Conservation (phyloP, 2,113 vertebrate genomes). For the Prionailurus bengalensis region DNA sequence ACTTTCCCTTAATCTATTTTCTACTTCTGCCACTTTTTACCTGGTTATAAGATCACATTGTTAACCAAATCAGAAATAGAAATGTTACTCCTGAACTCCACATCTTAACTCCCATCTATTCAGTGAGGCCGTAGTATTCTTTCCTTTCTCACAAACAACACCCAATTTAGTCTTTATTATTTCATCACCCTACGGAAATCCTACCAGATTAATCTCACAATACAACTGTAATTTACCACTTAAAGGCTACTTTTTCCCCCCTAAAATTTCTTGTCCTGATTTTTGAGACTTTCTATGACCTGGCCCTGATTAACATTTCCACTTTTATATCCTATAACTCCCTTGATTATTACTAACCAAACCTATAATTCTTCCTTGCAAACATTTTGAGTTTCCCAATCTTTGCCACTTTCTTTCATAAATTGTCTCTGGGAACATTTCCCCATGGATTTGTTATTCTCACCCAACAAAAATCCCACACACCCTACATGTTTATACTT, state of each 20-base stretch:
- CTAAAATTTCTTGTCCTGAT: not conserved
- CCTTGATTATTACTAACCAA: not conserved
- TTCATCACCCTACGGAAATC: not conserved
- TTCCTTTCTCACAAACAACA: not conserved
- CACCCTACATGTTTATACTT: not conserved
- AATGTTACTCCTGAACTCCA: not conserved
- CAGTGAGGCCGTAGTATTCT: not conserved
- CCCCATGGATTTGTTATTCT: not conserved
- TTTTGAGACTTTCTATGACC: not conserved
- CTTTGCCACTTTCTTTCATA: not conserved
- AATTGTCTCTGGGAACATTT: not conserved
- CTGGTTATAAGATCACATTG: not conserved
- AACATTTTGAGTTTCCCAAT: not conserved
- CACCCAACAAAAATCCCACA: not conserved
- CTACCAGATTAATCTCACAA: not conserved
- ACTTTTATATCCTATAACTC: not conserved
- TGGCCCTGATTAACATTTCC: not conserved
- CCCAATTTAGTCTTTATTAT: not conserved
- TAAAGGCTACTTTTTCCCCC: not conserved
- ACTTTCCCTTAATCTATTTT: not conserved
- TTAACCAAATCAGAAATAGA: not conserved
- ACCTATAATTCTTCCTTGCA: not conserved
- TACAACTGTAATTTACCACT: not conserved
- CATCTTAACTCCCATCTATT: not conserved
- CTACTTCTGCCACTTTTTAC: not conserved